Base-by-base conservation (phyloP, 2,888 invertebrate genomes). In the Chrysotoxum bicinctum region DNA sequence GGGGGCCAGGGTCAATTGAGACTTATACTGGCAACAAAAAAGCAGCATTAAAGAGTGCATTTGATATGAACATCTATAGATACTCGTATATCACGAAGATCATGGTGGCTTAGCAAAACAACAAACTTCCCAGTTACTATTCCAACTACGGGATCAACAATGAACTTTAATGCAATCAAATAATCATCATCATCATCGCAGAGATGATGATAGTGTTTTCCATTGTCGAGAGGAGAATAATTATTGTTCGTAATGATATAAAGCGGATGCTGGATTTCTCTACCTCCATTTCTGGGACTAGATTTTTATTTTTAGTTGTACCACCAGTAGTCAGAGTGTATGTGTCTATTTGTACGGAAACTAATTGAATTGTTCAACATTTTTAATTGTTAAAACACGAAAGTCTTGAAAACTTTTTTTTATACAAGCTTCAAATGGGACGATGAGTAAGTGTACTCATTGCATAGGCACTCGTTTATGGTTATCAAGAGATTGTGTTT, bases 1-100 rank as follows among this genome's bases (percentile, higher is more conserved):
- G 8, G 64, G 69, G 79, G 83, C 79, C 83, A 79, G 83, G 83
- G 78, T 83, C 83, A 83, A 78, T 79, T 70, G 69, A 26, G 76
- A 54, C 32, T 66, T 35, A 50, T 66, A 48, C 64, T 66, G 64
- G 32, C 21, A 37, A 37, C 14, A 62, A 8, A 40, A 5, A 62
- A 30, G 2, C 7, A 30, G 7, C 64, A 66, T 21, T 35, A 66
- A 23, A 50, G n/a, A 66, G 12, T 50, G 66, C 66, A 66, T 50
- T 66, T 23, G 8, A 10, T 43, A 40, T 10, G 9, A 45, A 45
- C 62, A 14, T 32, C 60, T 60, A 26, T n/a, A n/a, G n/a, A n/a
- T n/a, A n/a, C n/a, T n/a, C n/a, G n/a, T n/a, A n/a, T 21, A 26
- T 35, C 21, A 50, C 19, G 66, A 66, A 66, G 66, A 66, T 66